Evolutionary conservation across 2,113 vertebrate genomes (phyloP), one percentile per base, ranked within the genome.

Genomic region (Lucifuga dentata): DNA sequence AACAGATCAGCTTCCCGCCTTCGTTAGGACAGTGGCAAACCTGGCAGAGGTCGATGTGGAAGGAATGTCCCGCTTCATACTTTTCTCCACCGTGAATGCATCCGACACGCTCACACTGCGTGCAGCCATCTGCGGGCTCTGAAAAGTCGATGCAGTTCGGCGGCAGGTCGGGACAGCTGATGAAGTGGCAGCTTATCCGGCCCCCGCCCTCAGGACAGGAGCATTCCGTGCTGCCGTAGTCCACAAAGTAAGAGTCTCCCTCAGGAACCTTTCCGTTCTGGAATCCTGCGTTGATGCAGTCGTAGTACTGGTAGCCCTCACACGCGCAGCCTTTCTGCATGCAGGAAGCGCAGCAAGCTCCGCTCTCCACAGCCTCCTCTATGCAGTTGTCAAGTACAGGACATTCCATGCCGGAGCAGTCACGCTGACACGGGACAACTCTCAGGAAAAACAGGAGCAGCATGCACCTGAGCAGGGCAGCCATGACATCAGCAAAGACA

Each of bases 161-260:
- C 0, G 96, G 95, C 49, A 98, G 74, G 36, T 98, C 97, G 0
- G 97, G 97, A 75, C 97, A 99, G 49, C 94, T 94, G 88, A 98
- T 98, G 80, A 96, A 99, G 86, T 95, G 92, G 83, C 97, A 99
- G 88, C 93, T 95, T 80, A 98, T 98, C 72, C 94, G 94, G 15
- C 97, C 97, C 0, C 97, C 97, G 0, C 95, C 95, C 0, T 83
- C 82, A 0, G 97, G 96, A 71, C 97, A 99, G 0, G 92, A 94
- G 76, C 97, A 99, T 83, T 99, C 97, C 0, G 97, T 99, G 83
- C 97, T 99, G 66, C 97, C 97, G 0, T 97, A 98, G 85, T 99
- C 97, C 52, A 99, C 97, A 0, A 97, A 96, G 85, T 99, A 99
- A 12, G 97, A 96, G 61, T 95, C 93, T 0, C 96, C 95, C 13